phyloP scores from a whole-genome alignment of 2,797 vertebrate species.

The Avahi laniger region DNA sequence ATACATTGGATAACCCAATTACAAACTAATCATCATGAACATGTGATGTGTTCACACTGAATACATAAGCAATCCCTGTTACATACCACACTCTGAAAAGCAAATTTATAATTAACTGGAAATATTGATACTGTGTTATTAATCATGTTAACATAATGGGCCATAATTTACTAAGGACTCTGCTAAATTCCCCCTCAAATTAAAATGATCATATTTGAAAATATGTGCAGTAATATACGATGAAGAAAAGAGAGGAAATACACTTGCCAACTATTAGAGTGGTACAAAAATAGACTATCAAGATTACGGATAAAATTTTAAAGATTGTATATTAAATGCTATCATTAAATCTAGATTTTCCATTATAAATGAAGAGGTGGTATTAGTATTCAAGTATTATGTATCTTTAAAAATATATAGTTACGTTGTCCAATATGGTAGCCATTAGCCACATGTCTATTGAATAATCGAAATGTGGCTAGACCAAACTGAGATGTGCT shows the following conservation, averaged over 20 bases:
- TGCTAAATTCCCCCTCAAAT: not conserved
- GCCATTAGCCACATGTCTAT: not conserved
- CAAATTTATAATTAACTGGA: not conserved
- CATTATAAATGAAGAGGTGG: not conserved
- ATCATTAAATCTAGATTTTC: not conserved
- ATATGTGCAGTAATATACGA: not conserved
- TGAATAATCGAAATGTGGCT: not conserved
- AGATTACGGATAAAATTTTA: not conserved
- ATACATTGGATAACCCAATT: conserved; percentile 44
- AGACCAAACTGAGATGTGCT: not conserved
- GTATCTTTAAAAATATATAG: not conserved
- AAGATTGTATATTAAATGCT: not conserved
- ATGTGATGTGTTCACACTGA: not conserved
- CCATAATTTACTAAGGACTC: not conserved
- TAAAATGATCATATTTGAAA: conserved; percentile 26
- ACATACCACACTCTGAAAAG: not conserved
- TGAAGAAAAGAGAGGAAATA: not conserved
- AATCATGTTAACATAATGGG: not conserved
- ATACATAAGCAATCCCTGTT: not conserved
- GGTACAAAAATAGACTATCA: not conserved
- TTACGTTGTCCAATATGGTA: not conserved
- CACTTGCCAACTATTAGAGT: not conserved
- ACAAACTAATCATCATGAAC: not conserved
- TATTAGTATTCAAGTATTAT: not conserved
- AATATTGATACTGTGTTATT: not conserved